Conservation (phyloP, 2,888 invertebrate species). For the Cheilosia variabilis region DNA sequence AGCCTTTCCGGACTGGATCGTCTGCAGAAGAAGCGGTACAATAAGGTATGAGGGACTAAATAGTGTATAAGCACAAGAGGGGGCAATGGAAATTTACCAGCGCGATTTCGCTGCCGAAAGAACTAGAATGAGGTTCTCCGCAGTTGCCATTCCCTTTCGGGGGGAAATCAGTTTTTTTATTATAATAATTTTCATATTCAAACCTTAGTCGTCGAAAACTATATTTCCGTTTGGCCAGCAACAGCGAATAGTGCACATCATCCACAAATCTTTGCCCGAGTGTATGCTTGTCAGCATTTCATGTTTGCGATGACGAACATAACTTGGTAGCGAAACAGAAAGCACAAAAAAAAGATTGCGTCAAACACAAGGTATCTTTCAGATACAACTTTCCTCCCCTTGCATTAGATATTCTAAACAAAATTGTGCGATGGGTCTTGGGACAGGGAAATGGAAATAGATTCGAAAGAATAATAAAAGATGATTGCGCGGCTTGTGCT, state of each 20-base stretch:
- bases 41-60: slow-evolving; percentile 80
- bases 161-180: not conserved
- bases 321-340: not conserved
- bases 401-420: slow-evolving; percentile 2
- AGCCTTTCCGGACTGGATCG: slow-evolving; percentile 81
- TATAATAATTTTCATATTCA: not conserved
- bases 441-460: not conserved
- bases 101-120: not conserved
- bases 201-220: not conserved
- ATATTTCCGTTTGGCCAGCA: not conserved
- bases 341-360: not conserved
- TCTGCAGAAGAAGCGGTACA: slow-evolving; percentile 80
- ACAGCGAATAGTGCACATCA: not conserved
- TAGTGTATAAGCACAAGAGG: not conserved
- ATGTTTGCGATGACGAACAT: not conserved
- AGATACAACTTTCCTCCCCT: not conserved
- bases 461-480: not conserved
- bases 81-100: slow-evolving; percentile 58
- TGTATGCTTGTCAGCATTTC: not conserved
- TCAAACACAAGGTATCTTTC: slow-evolving; percentile 4
- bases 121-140: not conserved
- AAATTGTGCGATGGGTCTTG: not conserved
- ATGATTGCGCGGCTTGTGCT: slow-evolving; percentile 10
- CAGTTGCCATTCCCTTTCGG: not conserved
- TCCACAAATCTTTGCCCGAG: not conserved